A percentile compares a stretch with the other conserved stretches of the same genome.
Conservation (phyloP, 2,113 vertebrate species). For the Elephas maximus region DNA sequence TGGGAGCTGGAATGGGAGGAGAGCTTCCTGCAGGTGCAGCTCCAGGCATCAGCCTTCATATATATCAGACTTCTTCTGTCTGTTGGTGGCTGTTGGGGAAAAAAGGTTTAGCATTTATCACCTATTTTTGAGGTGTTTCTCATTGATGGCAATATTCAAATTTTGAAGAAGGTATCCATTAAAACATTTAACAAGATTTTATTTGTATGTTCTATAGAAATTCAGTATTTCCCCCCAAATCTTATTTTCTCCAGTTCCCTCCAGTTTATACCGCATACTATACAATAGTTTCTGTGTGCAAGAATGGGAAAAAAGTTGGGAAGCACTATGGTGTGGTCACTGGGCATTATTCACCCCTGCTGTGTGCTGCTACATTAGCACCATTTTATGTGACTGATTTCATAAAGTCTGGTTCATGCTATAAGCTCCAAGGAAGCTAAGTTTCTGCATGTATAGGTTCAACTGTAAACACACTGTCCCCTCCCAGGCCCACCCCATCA, state of each 20-base stretch:
- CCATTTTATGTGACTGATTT: background rate
- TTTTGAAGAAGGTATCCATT: constrained; percentile 40
- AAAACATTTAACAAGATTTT: constrained; percentile 36
- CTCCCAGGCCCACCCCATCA: background rate
- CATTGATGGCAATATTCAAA: constrained; percentile 7
- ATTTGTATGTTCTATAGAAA: constrained; percentile 39
- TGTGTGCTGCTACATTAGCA: background rate
- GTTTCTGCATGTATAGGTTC: background rate
- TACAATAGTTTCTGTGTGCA: background rate
- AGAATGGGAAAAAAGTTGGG: background rate
- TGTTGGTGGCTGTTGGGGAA: background rate
- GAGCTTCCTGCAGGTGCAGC: background rate
- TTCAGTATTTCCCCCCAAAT: background rate
- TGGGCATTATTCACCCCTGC: background rate
- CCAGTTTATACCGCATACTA: background rate
- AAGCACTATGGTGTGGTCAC: background rate
- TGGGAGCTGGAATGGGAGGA: background rate
- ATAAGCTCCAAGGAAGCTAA: background rate
- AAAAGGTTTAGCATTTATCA: background rate
- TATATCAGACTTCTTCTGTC: background rate
- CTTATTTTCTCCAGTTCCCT: background rate
- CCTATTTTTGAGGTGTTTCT: background rate
- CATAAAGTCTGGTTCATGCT: background rate
- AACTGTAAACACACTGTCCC: background rate
- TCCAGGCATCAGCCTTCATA: background rate